phyloP scores from a whole-genome alignment of 2,113 vertebrate genomes.

The Hypocryptadius cinnamomeus region DNA sequence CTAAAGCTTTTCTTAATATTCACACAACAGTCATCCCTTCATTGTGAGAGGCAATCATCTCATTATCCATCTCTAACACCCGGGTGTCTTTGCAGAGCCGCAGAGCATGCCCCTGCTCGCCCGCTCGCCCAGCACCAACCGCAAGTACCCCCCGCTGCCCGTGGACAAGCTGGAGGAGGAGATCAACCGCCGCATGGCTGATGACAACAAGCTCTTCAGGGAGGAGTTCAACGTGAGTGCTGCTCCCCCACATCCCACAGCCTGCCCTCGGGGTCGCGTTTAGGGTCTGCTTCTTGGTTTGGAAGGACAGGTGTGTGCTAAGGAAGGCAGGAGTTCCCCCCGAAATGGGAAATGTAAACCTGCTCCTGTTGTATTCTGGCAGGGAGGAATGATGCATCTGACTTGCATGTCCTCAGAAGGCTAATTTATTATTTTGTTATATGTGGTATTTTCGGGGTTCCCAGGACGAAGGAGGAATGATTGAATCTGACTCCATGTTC shows the following conservation, averaged over 20 bases:
- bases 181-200: conserved; percentile 96
- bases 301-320: not conserved
- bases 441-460: too few species aligned
- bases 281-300: accelerated
- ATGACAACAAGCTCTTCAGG: conserved; percentile 97
- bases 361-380: not conserved
- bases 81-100: conserved; percentile 72
- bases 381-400: too few species aligned
- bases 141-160: conserved; percentile 92
- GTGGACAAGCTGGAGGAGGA: conserved; percentile 97
- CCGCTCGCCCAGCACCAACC: conserved; percentile 95
- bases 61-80: too few species aligned
- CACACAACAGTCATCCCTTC: too few species aligned
- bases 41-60: too few species aligned
- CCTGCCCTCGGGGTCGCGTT: accelerated
- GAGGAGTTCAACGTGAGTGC: conserved; percentile 94
- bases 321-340: not conserved
- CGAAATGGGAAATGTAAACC: not conserved
- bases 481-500: too few species aligned
- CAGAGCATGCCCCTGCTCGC: conserved; percentile 96
- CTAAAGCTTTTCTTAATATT: too few species aligned
- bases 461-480: too few species aligned
- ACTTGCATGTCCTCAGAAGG: too few species aligned
- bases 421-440: too few species aligned
- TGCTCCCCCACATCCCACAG: too few species aligned